Conservation (phyloP, 1,140 invertebrate genomes). For the Ditylenchus dipsaci region DNA sequence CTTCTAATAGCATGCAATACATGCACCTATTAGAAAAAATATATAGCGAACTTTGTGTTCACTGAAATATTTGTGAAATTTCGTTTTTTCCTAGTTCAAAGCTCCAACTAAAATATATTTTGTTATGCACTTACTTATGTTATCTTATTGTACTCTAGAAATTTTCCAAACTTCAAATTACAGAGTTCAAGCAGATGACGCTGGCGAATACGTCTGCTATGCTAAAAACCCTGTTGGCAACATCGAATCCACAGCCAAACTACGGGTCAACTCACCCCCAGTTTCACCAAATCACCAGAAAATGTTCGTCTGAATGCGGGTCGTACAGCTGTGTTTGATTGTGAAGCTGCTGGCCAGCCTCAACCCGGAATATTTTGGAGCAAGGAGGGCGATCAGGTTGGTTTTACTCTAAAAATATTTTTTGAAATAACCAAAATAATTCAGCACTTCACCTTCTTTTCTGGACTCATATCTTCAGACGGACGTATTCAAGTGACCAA, state of each 20-base stretch:
- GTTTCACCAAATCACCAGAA: constrained; percentile 32
- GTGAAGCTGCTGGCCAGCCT: constrained; percentile 38
- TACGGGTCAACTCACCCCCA: constrained; percentile 41
- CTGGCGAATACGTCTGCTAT: constrained; percentile 36
- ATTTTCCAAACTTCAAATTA: constrained; percentile 8
- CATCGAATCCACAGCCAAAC: constrained; percentile 33
- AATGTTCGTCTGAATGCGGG: constrained; percentile 29
- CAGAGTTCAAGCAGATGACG: constrained; percentile 42
- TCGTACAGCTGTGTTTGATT: constrained; percentile 37
- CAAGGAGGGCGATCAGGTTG: constrained; percentile 42
- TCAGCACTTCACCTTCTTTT: constrained; percentile 38
- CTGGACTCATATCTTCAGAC: constrained; percentile 36
- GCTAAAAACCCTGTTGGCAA: constrained; percentile 41
- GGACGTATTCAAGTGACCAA: constrained; percentile 44
- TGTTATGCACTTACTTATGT: background rate
- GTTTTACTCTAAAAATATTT: constrained; percentile 2
- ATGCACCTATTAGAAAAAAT: too few species aligned
- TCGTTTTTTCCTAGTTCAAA: background rate
- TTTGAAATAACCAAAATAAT: background rate
- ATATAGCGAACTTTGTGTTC: too few species aligned
- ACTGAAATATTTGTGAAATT: too few species aligned
- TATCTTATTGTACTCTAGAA: background rate
- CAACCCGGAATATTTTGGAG: constrained; percentile 41
- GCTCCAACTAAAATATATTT: background rate
- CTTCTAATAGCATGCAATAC: too few species aligned